A percentile compares a stretch with the other conserved stretches of the same genome.
Conservation (phyloP, 1,140 invertebrate species). For the Hylyphantes graminicola region DNA sequence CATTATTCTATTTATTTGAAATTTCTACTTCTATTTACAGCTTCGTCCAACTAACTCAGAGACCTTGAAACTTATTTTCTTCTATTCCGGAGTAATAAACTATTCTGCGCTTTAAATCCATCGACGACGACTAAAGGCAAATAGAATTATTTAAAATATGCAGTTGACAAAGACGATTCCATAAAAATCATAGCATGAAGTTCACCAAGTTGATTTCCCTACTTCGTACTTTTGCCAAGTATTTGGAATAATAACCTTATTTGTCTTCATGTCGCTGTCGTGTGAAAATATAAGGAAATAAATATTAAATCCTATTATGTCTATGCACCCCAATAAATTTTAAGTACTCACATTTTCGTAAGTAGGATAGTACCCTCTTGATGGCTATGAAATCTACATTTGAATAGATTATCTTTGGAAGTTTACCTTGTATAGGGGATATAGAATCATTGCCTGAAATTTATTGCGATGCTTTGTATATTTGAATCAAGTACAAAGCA, state of each 20-base stretch:
- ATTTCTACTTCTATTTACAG: no score
- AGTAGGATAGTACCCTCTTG: background rate
- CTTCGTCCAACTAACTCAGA: background rate
- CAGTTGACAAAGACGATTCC: constrained; percentile 14
- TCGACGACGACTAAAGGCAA: constrained; percentile 16
- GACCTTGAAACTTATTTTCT: constrained; percentile 9
- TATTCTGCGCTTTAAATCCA: constrained; percentile 7
- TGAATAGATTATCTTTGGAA: constrained; percentile 9
- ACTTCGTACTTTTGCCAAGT: constrained; percentile 10
- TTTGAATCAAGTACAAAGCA: background rate
- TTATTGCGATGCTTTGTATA: background rate
- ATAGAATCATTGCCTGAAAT: background rate
- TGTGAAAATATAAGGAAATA: background rate
- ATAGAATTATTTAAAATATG: constrained; percentile 22
- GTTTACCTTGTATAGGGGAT: background rate
- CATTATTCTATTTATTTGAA: no score
- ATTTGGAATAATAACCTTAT: constrained; percentile 9
- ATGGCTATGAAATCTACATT: constrained; percentile 21
- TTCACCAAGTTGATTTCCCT: no score
- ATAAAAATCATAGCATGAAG: constrained; percentile 2
- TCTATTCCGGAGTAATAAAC: constrained; percentile 15
- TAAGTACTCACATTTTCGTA: constrained; percentile 10
- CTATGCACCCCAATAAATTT: constrained; percentile 15
- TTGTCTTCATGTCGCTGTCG: constrained; percentile 13
- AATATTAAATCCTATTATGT: constrained; percentile 25